Evolutionary conservation across 1,140 invertebrate genomes (phyloP), one percentile per base, ranked within the genome.

Genomic region (Zophobas morio): DNA sequence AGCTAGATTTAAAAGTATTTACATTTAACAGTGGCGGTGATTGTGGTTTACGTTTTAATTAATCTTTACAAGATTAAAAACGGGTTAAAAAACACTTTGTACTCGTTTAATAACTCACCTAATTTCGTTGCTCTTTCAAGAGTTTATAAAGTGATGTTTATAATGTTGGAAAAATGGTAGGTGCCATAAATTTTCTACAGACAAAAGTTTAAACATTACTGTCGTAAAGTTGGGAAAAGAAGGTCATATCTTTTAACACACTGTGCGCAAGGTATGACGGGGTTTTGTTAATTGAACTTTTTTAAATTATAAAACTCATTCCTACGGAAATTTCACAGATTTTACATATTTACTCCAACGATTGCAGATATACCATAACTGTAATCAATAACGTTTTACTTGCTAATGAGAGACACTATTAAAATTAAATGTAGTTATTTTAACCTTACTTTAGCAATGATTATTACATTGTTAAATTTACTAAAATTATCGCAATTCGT

Each of bases 141-240:
- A 39, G 56, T 60, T 60, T 60, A 39, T 36, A 39, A 56, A 60
- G 56, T 6, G 56, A 60, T 60, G 56, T 60, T 60, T 60, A n/a
- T 60, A 60, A 39, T 60, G 34, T 60, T 60, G 56, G 6, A 60
- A 60, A 60, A 36, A 60, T 36, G 56, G 56, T 20, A 3, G 56
- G 37, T 60, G 56, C 35, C 8, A 6, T 60, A 60, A 60, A 60
- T 39, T 60, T 60, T 60, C 33, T n/a, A 60, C 37, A 35, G n/a
- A 35, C 56, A 60, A 60, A 60, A 60, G 56, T 60, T 60, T 60
- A 60, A 60, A 60, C 56, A 36, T 36, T n/a, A 60, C 56, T n/a
- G 56, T 37, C n/a, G n/a, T 60, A 60, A 60, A 36, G 33, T 60
- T 53, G 33, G 5, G 8, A 60, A 60, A 32, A 36, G 35, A 60